Base-by-base conservation (phyloP, 1,140 invertebrate species). In the Cydia pomonella region DNA sequence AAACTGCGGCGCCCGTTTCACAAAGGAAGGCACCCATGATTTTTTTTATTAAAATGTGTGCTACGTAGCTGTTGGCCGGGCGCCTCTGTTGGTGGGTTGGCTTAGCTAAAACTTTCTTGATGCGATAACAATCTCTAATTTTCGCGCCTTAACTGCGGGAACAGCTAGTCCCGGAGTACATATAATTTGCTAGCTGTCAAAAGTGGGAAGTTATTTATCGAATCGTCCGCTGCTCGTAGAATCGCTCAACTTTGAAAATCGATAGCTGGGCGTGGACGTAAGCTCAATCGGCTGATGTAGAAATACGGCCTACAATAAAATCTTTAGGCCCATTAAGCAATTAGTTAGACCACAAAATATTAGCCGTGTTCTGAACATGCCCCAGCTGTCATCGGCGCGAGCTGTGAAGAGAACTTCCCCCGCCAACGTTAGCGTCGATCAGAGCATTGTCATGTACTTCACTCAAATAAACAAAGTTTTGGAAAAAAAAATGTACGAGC, bases 71-170 rank as follows among this genome's bases (percentile, higher is more conserved):
- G 16, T 2, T 18, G n/a, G 1, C n/a, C 50, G 5, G 9, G 50
- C 50, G 33, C 33, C 1, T 38, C 9, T 47, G 44, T 18, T 3
- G 16, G 10, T n/a, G 3, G 47, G 16, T 53, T 5, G n/a, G 50
- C n/a, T 53, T 18, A 53, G 12, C 16, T 1, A 53, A 53, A 53
- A 53, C 50, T 53, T 53, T 53, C n/a, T 53, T 53, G 50, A 18
- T 53, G 50, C 50, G 50, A 53, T 53, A 53, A 53, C n/a, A 53
- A 53, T 53, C 50, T 53, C 50, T 53, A 53, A 53, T 53, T 53
- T 53, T n/a, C 50, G n/a, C 50, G n/a, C 50, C 50, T 21, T 53
- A 53, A 53, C n/a, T 53, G 50, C n/a, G 16, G 50, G 5, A 53
- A 53, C 50, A 53, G 50, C 50, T n/a, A n/a, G 50, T 0, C n/a